Conservation (phyloP, 2,888 invertebrate genomes). For the Diogma glabrata region DNA sequence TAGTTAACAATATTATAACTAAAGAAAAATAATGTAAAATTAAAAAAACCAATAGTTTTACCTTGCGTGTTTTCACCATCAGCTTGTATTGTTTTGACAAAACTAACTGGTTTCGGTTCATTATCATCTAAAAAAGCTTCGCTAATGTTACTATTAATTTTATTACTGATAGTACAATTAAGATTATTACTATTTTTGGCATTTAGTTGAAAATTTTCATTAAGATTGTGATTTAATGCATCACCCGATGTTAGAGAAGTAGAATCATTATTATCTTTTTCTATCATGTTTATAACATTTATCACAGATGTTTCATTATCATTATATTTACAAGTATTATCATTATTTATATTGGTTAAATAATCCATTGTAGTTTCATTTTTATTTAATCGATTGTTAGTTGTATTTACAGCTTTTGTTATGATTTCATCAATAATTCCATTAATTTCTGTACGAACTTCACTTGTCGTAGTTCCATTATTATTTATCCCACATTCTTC, state of each 20-base stretch:
- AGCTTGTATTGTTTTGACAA: too few relatives aligned
- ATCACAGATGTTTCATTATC: constrained; percentile 9
- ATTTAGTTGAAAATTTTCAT: neutral
- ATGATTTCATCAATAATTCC: constrained; percentile 41
- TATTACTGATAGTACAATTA: constrained; percentile 10
- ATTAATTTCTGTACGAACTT: constrained; percentile 31
- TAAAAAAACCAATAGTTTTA: too few relatives aligned
- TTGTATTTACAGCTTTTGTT: constrained; percentile 39
- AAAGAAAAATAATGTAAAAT: too few relatives aligned
- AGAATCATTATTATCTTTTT: constrained; percentile 11
- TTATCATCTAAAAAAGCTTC: too few relatives aligned
- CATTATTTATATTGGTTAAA: constrained; percentile 15
- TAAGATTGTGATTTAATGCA: neutral
- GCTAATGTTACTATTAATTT: constrained; percentile 9
- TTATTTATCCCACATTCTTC: constrained; percentile 18
- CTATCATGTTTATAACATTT: constrained; percentile 10
- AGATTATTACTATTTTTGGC: constrained; percentile 3
- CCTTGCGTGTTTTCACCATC: too few relatives aligned
- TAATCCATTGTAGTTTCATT: constrained; percentile 34
- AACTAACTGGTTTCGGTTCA: too few relatives aligned
- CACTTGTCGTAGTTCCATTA: constrained; percentile 16
- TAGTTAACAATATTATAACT: too few relatives aligned
- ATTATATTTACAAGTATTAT: constrained; percentile 18
- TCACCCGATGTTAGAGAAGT: neutral
- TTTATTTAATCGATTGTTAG: constrained; percentile 19